Evolutionary conservation across 2,797 vertebrate species (phyloP), one percentile per base, ranked within the genome.

Genomic region (Carapus acus): DNA sequence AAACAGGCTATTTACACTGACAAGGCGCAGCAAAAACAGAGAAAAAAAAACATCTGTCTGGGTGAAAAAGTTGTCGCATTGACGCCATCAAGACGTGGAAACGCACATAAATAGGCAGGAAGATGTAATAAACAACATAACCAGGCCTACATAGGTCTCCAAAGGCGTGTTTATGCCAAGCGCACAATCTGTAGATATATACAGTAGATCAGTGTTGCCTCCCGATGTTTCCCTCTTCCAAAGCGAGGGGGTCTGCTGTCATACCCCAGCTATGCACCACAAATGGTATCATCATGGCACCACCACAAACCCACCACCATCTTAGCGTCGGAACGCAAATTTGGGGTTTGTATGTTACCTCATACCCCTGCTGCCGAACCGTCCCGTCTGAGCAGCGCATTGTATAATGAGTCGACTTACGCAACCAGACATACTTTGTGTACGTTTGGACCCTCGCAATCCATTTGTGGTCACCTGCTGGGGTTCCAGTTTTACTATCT

Each of bases 261-360:
- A 70, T 69, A 62, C 43, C 47, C 5, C 8, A 56, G 62, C 69
- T 69, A 53, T 31, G 58, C 45, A 57, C 17, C 69, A 55, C 50
- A 38, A 24, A 71, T 44, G 61, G 50, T 54, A 72, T 59, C 43
- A 52, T 58, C 72, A 67, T 79, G 60, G 54, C 58, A 61, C 64
- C 51, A 82, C 79, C 83, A 81, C 80, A 81, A 71, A 56, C 62
- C 60, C 62, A 71, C 72, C 69, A 54, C 43, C 23, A 54, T 66
- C 69, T 80, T 77, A 78, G 74, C 49, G 61, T 65, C 51, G 69
- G 71, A 66, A 61, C 24, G 39, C 39, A 74, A 72, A 67, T 62
- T 45, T 75, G 49, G 58, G 67, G 62, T 78, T 80, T 63, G 43
- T 38, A 71, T 69, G 68, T 79, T 83, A 74, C 70, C 76, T 74